phyloP scores from a whole-genome alignment of 2,113 vertebrate species.

The Aegypius monachus region DNA sequence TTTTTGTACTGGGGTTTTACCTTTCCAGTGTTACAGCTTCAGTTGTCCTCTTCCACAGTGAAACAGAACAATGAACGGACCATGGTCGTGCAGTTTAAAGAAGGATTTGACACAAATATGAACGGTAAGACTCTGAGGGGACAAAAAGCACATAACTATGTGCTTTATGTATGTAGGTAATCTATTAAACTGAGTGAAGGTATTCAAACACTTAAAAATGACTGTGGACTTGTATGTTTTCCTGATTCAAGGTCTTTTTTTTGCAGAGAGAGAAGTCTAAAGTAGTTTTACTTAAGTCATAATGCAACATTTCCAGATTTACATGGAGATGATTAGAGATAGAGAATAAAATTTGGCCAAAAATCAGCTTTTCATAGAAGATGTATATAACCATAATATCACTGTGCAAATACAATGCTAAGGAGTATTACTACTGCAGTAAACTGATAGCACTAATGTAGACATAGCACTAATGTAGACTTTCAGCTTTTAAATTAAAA shows the following conservation, averaged over 20 bases:
- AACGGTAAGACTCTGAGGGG: not conserved
- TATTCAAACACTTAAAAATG: not conserved
- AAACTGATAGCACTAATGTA: not conserved
- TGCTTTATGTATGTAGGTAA: not conserved
- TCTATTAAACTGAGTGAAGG: not conserved
- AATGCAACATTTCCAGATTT: not conserved
- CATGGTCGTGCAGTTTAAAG: accelerated
- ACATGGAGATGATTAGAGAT: not conserved
- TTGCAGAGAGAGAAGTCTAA: not conserved
- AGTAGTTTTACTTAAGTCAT: not conserved
- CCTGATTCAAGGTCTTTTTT: not conserved
- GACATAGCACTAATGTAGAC: not conserved
- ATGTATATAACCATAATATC: not conserved
- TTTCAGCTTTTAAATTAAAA: not conserved
- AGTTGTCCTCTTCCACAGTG: not conserved
- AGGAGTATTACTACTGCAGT: not conserved
- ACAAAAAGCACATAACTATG: not conserved
- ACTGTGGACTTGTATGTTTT: not conserved
- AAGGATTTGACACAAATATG: not conserved
- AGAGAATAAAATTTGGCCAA: not conserved
- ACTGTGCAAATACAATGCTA: not conserved
- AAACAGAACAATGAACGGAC: not conserved
- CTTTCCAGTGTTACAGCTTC: not conserved
- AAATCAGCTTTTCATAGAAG: not conserved
- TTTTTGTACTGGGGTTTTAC: not conserved